Conservation (phyloP, 2,797 vertebrate species). For the Eurystomus glaucurus region DNA sequence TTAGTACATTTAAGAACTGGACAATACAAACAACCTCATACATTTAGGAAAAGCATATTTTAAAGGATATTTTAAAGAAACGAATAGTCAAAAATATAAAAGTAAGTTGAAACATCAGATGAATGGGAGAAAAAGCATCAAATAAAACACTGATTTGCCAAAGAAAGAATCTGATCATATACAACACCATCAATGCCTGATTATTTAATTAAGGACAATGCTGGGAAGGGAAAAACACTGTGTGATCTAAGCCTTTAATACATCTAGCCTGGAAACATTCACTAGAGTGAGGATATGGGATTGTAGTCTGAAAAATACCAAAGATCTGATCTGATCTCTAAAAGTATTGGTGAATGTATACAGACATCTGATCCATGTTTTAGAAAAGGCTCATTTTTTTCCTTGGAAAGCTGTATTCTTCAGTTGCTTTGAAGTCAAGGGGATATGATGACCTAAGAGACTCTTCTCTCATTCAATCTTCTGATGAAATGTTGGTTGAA, state of each 20-base stretch:
- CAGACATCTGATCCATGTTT: not conserved
- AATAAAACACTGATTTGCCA: not conserved
- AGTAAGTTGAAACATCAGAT: not conserved
- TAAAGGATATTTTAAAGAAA: not conserved
- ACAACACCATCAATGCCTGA: not conserved
- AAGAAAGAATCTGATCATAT: not conserved
- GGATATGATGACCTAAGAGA: not conserved
- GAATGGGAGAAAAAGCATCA: fast-evolving
- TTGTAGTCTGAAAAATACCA: not conserved
- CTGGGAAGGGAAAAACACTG: not conserved
- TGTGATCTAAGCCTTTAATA: not conserved
- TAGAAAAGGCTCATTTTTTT: not conserved
- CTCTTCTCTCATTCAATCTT: not conserved
- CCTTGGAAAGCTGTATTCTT: not conserved
- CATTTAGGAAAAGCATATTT: not conserved
- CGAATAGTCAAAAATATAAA: not conserved
- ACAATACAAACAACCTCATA: not conserved
- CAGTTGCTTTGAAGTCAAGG: not conserved
- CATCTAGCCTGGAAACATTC: not conserved
- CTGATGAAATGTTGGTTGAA: not conserved
- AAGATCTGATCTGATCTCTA: not conserved
- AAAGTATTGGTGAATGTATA: not conserved
- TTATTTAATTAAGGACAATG: not conserved
- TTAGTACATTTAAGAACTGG: not conserved
- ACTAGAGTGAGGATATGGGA: not conserved